Base-by-base conservation (phyloP, 2,113 vertebrate genomes). In the Guaruba guarouba region DNA sequence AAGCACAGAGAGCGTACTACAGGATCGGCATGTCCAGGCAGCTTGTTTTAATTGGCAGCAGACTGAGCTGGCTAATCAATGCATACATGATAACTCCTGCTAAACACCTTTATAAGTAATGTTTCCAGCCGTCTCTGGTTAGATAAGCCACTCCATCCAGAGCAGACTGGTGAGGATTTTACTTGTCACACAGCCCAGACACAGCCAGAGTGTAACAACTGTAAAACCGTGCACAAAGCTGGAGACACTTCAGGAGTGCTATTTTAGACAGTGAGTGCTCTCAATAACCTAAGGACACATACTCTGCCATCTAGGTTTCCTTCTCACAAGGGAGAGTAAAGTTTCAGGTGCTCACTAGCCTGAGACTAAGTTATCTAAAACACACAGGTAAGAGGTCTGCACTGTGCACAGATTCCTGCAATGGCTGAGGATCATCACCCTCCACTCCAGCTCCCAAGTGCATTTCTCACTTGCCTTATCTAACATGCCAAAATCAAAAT, bases 341-440 rank as follows among this genome's bases (percentile, higher is more conserved):
- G 28, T 49, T 80, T 57, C 75, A 90, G 28, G 52, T 37, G 63
- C 59, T 74, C 37, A 25, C 15, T 43, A 74, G 51, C 16, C n/a
- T 51, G 48, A 71, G 35, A 70, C 12, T 4, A 49, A 74, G 37
- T 44, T 61, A 85, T 22, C 44, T 27, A 29, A 66, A 91, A 44
- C 22, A 15, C 29, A 6, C 22, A 43, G 55, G n/a, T 74, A 77
- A 81, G 54, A 92, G 44, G 49, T 61, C 61, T 51, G 74, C 59
- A 49, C 57, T 4, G 2, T 1, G 0, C 3, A 48, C 0, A 3
- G 66, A 82, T 52, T 86, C 39, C 69, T 73, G 52, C 2, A 1
- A 35, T 4, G 18, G 73, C 83, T 71, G 74, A 95, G 29, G 66
- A 78, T 78, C 73, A 49, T 5, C 55, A 23, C 51, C 15, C 63